Base-by-base conservation (phyloP, 2,113 vertebrate species). In the Vulpes lagopus region DNA sequence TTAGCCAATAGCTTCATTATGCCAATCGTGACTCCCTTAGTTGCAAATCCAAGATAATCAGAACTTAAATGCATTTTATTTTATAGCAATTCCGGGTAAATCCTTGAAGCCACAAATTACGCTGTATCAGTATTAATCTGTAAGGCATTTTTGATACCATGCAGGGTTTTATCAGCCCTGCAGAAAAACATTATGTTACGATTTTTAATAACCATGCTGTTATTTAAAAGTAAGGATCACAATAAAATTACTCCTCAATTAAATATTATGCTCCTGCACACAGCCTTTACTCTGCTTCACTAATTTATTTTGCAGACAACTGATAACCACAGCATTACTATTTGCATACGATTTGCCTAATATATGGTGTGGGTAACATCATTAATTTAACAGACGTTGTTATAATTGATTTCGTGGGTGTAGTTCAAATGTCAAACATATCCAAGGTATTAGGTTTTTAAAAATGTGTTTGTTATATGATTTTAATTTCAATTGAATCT, bases 321-420 rank as follows among this genome's bases (percentile, higher is more conserved):
- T 97, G 98, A 98, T 98, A 98, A 98, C 97, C 91, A 91, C 89
- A 9, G 2, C 97, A 97, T 98, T 98, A 96, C 95, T 96, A 94
- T 99, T 98, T 99, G 98, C 98, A 98, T 99, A 97, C 79, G 93
- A 97, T 99, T 99, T 98, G 96, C 98, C 89, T 99, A 98, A 98
- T 98, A 98, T 98, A 98, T 93, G 96, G 95, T 96, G 94, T 98
- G 98, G 95, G 97, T 97, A 98, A 98, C 95, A 95, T 97, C 96
- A 93, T 98, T 98, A 98, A 98, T 98, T 99, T 99, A 98, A 98
- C 92, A 98, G 97, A 97, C 96, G 73, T 97, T 98, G 92, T 98
- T 98, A 97, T 95, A 98, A 97, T 96, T 95, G 90, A 97, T 96
- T 98, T 98, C 94, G 96, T 97, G 96, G 96, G 96, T 98, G 95